Evolutionary conservation across 2,888 invertebrate genomes (phyloP), one percentile per base, ranked within the genome.

Genomic region (Chirona hameri): DNA sequence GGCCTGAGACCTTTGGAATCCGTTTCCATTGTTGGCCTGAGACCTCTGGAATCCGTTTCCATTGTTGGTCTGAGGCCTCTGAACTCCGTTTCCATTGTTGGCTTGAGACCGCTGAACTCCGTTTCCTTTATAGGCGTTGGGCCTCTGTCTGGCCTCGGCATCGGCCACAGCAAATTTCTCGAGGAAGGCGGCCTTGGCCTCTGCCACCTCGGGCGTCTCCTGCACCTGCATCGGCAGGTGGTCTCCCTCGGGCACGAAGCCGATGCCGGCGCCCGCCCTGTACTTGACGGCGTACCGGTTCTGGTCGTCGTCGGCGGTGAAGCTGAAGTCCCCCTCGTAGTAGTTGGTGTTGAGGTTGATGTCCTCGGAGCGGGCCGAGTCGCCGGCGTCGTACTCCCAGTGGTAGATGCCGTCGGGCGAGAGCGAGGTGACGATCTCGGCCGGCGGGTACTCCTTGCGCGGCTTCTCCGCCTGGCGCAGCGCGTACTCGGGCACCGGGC

Each of bases 311-410:
- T 80, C 80, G 52, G 80, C 48, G 18, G 18, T 18, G 80, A 52
- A 80, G 18, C 10, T 18, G 80, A 52, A 80, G 15, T 46, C 29
- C 3, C 80, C 80, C 29, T 80, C 80, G 29, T 52, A 48, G 52
- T 52, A 52, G 80, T 80, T 80, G 48, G 76, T 76, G 10, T 46
- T 39, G 21, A 24, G 18, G 76, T 76, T 24, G 76, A 76, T 76
- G 76, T 76, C 76, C 76, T 76, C 76, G 46, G 76, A 76, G 76
- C 76, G 76, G 12, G 76, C 15, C 39, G 76, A 76, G 21, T 76
- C 76, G 39, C 76, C 76, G 46, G 76, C 76, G 46, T 76, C 76
- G 46, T 76, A 76, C 76, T 76, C 76, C 76, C 76, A 76, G 46
- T 76, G 76, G 76, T 76, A 76, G 46, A 76, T n/a, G 76, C 76